Evolutionary conservation across 2,888 invertebrate genomes (phyloP), one percentile per base, ranked within the genome.

Genomic region (Eupithecia insigniata): DNA sequence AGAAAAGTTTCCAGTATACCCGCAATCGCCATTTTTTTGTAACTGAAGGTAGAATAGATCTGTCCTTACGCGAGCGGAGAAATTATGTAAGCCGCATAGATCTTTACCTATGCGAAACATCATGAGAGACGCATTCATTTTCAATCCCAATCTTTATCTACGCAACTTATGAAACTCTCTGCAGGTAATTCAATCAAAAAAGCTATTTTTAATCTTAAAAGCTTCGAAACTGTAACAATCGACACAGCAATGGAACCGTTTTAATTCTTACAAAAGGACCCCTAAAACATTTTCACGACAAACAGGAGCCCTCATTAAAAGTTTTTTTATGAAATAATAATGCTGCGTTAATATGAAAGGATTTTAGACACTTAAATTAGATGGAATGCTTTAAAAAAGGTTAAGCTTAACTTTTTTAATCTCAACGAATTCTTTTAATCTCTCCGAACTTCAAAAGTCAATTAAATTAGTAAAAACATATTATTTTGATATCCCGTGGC

Each of bases 281-380:
- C 68, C 74, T 69, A 73, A 78, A 73, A 74, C 28, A 65, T 69
- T 73, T 71, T 66, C 75, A 67, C 70, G 76, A 78, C 71, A 76
- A 79, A 80, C 79, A 77, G 70, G 72, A 70, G 46, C 62, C 75
- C 78, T 81, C 80, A 82, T 82, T 82, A 82, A 81, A 82, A 81
- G 71, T 62, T 62, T 82, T 82, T 78, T 79, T 77, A 81, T 81
- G 78, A 78, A 81, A 80, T 73, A 79, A 80, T 77, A 78, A 75
- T 73, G 73, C 61, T 64, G 51, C 55, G 61, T 69, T 55, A 67
- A 55, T 36, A 55, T 67, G 65, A 68, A 71, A 64, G 70, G 65
- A 34, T 55, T 60, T 58, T 62, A 12, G n/a, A 62, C 61, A 22
- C 12, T 62, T 62, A 32, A 34, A 61, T 34, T 61, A 34, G 10